A percentile compares a stretch with the other conserved stretches of the same genome.
These are phyloP conservation scores for Felis chaus DNA, from an alignment of 2,113 vertebrate genomes.

Conservation along the genomic window DNA sequence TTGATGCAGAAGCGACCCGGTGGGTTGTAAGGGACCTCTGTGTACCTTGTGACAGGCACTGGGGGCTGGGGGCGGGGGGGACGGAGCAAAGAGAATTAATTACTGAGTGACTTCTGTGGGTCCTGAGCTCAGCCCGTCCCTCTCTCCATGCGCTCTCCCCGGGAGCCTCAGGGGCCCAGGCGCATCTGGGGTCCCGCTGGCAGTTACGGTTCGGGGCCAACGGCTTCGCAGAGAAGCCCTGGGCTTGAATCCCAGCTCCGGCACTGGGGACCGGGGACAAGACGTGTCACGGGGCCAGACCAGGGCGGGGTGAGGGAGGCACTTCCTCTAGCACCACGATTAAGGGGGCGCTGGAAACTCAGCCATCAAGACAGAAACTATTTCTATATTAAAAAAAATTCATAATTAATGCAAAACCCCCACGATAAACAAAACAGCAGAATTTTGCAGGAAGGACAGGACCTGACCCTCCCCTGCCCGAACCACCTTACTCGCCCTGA, in stretches of 20 bases:
- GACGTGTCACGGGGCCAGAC: rapidly evolving
- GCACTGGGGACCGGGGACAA: neutral
- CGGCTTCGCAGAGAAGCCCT: neutral
- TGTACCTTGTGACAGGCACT: rapidly evolving
- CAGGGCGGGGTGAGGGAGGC: neutral
- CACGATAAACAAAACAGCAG: rapidly evolving
- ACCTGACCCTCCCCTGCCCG: rapidly evolving
- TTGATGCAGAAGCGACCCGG: rapidly evolving
- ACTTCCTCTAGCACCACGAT: rapidly evolving
- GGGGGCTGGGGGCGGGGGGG: rapidly evolving
- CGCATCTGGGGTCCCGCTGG: rapidly evolving
- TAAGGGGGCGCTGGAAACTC: neutral
- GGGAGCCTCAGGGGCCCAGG: neutral
- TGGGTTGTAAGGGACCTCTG: neutral
- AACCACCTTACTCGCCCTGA: no score
- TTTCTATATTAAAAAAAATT: neutral
- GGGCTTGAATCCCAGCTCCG: rapidly evolving
- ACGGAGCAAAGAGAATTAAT: neutral
- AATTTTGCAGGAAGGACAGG: neutral
- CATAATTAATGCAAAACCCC: neutral
- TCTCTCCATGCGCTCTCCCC: neutral
- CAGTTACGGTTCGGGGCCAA: neutral
- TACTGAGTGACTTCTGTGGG: neutral
- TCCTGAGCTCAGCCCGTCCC: neutral
- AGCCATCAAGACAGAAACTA: neutral